A percentile compares a stretch with the other conserved stretches of the same genome.
phyloP scores from a whole-genome alignment of 2,888 invertebrate genomes.

The Xylota segnis region DNA sequence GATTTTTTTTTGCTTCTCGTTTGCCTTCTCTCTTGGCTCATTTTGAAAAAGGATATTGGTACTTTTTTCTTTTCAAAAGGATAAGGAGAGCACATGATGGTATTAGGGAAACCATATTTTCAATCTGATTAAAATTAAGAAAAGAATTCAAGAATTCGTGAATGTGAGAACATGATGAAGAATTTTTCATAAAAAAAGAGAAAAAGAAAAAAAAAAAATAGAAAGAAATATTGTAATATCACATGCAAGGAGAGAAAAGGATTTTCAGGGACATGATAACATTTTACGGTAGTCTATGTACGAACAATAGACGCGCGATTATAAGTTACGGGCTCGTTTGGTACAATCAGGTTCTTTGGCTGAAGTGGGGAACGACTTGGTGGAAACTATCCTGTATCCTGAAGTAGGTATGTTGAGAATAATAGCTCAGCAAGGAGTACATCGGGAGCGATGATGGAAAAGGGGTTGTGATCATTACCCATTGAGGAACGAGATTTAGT shows the following conservation, averaged over 20 bases:
- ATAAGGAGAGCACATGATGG: conserved; percentile 68
- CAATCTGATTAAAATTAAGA: conserved; percentile 76
- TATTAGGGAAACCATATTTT: conserved; percentile 73
- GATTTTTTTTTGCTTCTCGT: conserved; percentile 39
- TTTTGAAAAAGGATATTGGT: conserved; percentile 63
- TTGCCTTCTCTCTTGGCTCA: conserved; percentile 22
- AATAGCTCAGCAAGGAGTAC: not conserved
- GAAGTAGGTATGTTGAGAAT: not conserved
- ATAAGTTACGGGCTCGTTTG: conserved; percentile 17
- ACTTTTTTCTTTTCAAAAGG: conserved; percentile 53
- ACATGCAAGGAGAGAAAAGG: conserved; percentile 10
- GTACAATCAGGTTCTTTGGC: conserved; percentile 14
- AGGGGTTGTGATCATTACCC: not conserved
- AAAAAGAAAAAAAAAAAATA: too few relatives aligned
- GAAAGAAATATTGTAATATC: not conserved
- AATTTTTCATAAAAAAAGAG: conserved; percentile 15
- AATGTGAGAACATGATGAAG: conserved; percentile 46
- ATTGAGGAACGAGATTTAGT: not conserved
- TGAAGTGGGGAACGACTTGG: not conserved
- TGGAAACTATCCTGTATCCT: conserved; percentile 4
- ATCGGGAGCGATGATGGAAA: not conserved
- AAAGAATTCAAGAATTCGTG: conserved; percentile 54
- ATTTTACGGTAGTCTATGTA: conserved; percentile 34
- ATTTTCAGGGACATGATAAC: conserved; percentile 30
- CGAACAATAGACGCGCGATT: conserved; percentile 43